These are phyloP conservation scores for Drosophila funebris DNA, from an alignment of 1,140 invertebrate genomes.

Conservation along the genomic window DNA sequence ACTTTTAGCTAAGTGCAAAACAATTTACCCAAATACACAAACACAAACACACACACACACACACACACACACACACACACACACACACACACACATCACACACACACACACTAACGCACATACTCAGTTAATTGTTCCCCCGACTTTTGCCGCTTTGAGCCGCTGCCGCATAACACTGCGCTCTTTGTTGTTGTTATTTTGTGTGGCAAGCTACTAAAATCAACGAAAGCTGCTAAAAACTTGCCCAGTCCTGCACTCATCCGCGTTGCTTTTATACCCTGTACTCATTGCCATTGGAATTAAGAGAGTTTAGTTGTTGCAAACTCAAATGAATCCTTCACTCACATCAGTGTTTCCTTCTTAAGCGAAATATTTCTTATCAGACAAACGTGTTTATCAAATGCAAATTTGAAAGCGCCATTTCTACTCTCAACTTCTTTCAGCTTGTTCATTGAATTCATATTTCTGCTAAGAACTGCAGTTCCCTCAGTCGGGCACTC, in stretches of 20 bases:
- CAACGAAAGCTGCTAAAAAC: conserved; percentile 63
- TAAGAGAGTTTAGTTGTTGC: not conserved
- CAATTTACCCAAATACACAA: conserved; percentile 69
- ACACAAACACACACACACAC: conserved; percentile 5
- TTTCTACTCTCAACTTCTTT: not conserved
- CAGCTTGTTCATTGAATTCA: not conserved
- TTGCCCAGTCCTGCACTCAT: conserved; percentile 44
- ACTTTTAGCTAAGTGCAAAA: conserved; percentile 81
- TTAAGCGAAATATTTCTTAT: too few species aligned
- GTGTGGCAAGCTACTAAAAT: conserved; percentile 49
- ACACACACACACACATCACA: conserved; percentile 2
- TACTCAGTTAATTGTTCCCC: conserved; percentile 65
- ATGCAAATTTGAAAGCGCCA: not conserved
- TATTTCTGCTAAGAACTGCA: not conserved
- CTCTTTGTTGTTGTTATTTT: conserved; percentile 32
- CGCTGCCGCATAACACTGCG: conserved; percentile 7
- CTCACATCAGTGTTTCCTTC: too few species aligned
- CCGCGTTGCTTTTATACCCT: conserved; percentile 47
- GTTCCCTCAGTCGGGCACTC: conserved; percentile 13
- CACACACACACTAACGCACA: conserved; percentile 23
- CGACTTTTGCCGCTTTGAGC: conserved; percentile 39
- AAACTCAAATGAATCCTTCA: not conserved
- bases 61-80: conserved; percentile 7
- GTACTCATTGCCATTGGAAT: not conserved
- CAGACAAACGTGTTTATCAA: not conserved